Conservation (phyloP, 2,113 vertebrate genomes). For the Colistium nudipinnis region DNA sequence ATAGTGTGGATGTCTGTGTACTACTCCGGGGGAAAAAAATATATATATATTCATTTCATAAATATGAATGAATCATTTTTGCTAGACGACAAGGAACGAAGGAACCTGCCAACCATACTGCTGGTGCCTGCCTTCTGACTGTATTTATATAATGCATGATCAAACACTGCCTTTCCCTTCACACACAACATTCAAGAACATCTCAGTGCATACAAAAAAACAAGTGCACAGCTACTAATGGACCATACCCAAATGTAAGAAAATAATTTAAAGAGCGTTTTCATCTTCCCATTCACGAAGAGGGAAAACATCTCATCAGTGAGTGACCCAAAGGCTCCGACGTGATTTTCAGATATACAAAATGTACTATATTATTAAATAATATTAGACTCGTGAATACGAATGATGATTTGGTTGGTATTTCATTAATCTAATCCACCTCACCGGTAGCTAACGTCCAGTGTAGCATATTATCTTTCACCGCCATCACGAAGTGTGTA, state of each 20-base stretch:
- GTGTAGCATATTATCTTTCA: conserved; percentile 20
- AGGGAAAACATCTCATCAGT: too few species aligned
- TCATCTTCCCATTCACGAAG: not conserved
- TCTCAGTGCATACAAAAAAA: conserved; percentile 29
- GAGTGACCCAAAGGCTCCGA: conserved; percentile 2
- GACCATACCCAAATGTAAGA: not conserved
- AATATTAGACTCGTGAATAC: not conserved
- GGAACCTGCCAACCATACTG: not conserved
- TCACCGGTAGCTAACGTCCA: conserved; percentile 28
- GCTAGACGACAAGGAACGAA: not conserved
- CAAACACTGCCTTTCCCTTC: conserved; percentile 23
- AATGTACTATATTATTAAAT: not conserved
- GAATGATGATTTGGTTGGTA: not conserved
- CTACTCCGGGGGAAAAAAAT: too few species aligned
- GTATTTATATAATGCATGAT: conserved; percentile 52
- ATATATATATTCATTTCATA: not conserved
- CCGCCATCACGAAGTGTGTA: conserved; percentile 46
- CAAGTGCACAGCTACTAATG: conserved; percentile 29
- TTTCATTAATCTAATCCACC: not conserved
- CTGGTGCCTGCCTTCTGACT: not conserved
- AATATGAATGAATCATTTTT: not conserved
- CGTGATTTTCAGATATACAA: not conserved
- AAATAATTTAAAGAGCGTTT: not conserved
- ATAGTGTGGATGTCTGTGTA: too few species aligned
- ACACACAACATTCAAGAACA: conserved; percentile 27